A percentile compares a stretch with the other conserved stretches of the same genome.
phyloP scores from a whole-genome alignment of 2,113 vertebrate species.

The Aplodontia rufa region DNA sequence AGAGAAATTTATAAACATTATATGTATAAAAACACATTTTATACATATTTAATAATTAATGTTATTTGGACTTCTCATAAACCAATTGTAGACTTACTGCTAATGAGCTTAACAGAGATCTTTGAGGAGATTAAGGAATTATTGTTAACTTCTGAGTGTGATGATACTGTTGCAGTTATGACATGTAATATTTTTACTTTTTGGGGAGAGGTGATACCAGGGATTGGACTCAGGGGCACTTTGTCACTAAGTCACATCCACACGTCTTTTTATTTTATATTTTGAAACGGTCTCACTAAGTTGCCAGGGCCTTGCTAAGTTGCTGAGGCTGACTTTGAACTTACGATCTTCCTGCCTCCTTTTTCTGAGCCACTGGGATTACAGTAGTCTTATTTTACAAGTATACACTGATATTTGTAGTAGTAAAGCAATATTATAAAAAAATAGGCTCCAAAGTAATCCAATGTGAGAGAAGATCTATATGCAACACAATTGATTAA shows the following conservation, averaged over 20 bases:
- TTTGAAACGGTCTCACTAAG: no score
- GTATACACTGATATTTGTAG: background rate
- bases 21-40: background rate
- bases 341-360: no score
- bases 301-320: no score
- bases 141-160: background rate
- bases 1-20: background rate
- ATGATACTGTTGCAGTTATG: background rate
- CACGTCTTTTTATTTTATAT: no score
- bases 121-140: background rate
- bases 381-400: background rate
- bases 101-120: background rate
- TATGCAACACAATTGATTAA: background rate
- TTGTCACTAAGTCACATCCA: no score
- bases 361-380: no score
- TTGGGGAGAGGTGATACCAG: no score
- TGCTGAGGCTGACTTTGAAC: no score
- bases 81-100: background rate
- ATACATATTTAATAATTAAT: background rate
- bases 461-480: background rate
- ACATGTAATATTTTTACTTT: background rate
- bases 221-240: no score
- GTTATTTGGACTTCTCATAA: background rate
- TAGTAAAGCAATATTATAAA: background rate
- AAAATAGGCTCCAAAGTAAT: background rate